These are phyloP conservation scores for Cairina moschata DNA, from an alignment of 2,113 vertebrate species.

Conservation along the genomic window DNA sequence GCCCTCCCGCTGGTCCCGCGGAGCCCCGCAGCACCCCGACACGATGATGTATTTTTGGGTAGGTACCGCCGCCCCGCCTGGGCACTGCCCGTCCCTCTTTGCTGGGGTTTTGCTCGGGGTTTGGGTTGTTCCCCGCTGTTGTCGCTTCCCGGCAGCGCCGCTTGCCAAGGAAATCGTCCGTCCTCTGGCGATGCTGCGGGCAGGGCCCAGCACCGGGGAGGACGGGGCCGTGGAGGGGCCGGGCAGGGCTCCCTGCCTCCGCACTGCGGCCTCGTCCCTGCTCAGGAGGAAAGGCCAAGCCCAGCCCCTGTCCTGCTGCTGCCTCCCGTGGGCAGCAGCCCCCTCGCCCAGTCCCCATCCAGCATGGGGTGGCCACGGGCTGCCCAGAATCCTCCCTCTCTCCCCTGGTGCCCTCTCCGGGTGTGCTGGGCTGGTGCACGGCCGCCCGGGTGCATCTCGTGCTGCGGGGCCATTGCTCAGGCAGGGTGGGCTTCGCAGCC, in stretches of 20 bases:
- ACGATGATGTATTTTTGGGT: constrained; percentile 70
- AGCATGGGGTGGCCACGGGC: too few relatives aligned
- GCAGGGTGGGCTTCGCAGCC: background rate
- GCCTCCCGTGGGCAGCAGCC: background rate
- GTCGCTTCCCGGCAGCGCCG: background rate
- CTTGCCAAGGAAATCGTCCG: background rate
- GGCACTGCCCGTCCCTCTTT: background rate
- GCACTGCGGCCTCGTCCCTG: background rate
- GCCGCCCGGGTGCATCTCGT: background rate
- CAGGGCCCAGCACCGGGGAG: background rate
- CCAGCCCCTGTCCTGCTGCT: background rate
- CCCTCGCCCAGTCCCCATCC: background rate
- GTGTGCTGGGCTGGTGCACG: background rate
- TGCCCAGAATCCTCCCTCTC: background rate
- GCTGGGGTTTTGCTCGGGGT: background rate
- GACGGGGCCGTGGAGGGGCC: background rate
- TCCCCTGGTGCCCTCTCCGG: fast-evolving
- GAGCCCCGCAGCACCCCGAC: background rate
- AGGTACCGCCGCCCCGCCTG: background rate
- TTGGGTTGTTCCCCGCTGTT: fast-evolving
- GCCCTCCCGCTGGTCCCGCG: background rate
- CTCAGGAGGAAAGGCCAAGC: background rate
- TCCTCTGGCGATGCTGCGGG: background rate
- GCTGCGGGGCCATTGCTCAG: background rate
- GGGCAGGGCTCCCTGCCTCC: background rate